Evolutionary conservation across 2,888 invertebrate genomes (phyloP).

Genomic region (Macrophya alboannulata): DNA sequence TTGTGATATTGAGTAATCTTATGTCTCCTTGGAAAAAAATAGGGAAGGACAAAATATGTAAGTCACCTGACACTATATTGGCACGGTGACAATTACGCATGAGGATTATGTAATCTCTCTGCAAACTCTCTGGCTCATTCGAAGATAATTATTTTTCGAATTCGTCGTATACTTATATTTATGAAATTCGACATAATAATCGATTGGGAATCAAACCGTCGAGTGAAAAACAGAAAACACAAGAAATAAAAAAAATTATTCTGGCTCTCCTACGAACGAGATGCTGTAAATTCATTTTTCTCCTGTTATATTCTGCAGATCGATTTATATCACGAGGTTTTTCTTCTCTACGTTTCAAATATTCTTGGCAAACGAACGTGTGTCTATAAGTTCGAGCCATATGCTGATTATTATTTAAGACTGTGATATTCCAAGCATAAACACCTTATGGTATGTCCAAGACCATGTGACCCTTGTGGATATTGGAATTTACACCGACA

Average conservation of each 20-base stretch:
- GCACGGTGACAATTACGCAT: conserved; percentile 33
- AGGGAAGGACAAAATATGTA: conserved; percentile 35
- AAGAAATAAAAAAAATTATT: too few relatives aligned
- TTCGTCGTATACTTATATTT: not conserved
- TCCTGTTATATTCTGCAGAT: too few relatives aligned
- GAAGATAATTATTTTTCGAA: not conserved
- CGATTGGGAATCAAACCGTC: too few relatives aligned
- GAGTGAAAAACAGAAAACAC: too few relatives aligned
- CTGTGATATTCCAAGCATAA: not conserved
- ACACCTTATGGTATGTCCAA: not conserved
- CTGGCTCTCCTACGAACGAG: too few relatives aligned
- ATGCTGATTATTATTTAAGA: not conserved
- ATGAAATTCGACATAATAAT: too few relatives aligned
- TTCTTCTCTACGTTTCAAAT: not conserved
- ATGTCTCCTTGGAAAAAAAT: conserved; percentile 22
- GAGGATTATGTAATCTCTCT: not conserved
- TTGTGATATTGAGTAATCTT: not conserved
- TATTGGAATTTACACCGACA: not conserved
- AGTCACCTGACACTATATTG: conserved; percentile 28
- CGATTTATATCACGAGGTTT: too few relatives aligned
- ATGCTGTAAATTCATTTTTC: too few relatives aligned
- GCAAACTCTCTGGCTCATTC: not conserved
- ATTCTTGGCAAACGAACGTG: not conserved
- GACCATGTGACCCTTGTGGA: conserved; percentile 7
- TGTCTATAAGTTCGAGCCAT: not conserved